Percentiles rank a stretch among this genome's conserved stretches.
Conservation (phyloP, 2,888 invertebrate species). For the Ochlodes sylvanus region DNA sequence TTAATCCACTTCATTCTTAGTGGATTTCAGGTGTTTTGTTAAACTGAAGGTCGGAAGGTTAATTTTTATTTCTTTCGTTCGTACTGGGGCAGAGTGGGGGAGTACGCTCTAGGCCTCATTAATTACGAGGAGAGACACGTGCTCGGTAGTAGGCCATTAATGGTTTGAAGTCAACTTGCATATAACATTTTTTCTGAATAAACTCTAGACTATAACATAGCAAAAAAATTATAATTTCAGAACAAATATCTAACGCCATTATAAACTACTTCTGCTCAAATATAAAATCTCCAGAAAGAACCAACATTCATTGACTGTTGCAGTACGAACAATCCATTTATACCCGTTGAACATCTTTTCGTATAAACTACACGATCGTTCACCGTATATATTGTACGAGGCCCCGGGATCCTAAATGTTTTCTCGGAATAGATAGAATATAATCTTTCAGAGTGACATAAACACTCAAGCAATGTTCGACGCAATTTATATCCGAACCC, state of each 20-base stretch:
- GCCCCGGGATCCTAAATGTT: constrained; percentile 3
- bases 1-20: no score
- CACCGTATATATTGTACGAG: constrained; percentile 20
- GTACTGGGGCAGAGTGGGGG: no score
- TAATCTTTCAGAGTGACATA: constrained; percentile 37
- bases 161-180: no score
- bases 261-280: not conserved
- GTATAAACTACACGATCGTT: constrained; percentile 23
- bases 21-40: no score
- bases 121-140: no score
- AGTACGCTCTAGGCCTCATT: no score
- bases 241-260: not conserved
- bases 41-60: no score
- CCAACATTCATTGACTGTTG: constrained; percentile 1
- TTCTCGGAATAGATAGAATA: constrained; percentile 30
- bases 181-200: no score
- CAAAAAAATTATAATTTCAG: not conserved
- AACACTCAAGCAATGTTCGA: constrained; percentile 34
- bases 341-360: constrained; percentile 16
- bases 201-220: no score
- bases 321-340: constrained; percentile 8
- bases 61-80: no score
- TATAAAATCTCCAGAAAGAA: not conserved
- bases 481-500: constrained; percentile 37
- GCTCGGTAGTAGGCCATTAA: no score